These are phyloP conservation scores for Gallinago nigripennis DNA, from an alignment of 2,797 vertebrate species.

Conservation along the genomic window DNA sequence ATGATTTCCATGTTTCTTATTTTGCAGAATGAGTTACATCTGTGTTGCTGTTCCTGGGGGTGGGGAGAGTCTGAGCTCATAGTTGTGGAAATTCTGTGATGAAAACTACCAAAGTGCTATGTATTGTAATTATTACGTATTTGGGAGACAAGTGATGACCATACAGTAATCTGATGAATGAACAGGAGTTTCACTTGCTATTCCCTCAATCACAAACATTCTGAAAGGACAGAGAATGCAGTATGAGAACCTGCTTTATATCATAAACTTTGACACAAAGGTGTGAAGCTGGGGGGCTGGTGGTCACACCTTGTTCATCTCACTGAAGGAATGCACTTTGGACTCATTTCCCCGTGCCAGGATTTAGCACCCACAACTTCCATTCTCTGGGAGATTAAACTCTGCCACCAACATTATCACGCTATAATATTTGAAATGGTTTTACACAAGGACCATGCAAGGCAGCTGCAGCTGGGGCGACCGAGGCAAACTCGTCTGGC, in stretches of 20 bases:
- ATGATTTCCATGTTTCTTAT: not conserved
- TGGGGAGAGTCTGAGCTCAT: not conserved
- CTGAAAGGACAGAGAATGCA: not conserved
- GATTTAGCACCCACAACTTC: not conserved
- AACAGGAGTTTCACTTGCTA: not conserved
- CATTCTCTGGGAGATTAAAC: not conserved
- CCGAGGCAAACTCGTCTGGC: not conserved
- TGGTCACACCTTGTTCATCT: not conserved
- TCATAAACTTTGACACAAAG: not conserved
- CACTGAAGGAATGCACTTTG: not conserved
- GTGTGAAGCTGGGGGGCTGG: not conserved
- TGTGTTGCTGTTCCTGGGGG: not conserved
- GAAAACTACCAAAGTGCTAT: not conserved
- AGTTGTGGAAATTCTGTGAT: not conserved
- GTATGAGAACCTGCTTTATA: not conserved
- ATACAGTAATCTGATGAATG: not conserved
- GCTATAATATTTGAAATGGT: not conserved
- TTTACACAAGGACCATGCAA: not conserved
- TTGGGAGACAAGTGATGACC: not conserved
- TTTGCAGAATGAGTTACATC: not conserved
- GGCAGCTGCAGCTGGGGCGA: not conserved
- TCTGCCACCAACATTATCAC: rapidly evolving
- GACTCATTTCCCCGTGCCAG: not conserved
- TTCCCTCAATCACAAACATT: not conserved
- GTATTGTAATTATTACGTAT: not conserved